A percentile compares a stretch with the other conserved stretches of the same genome.
These are phyloP conservation scores for Hormaphis cornu DNA, from an alignment of 1,140 invertebrate genomes.

Conservation along the genomic window DNA sequence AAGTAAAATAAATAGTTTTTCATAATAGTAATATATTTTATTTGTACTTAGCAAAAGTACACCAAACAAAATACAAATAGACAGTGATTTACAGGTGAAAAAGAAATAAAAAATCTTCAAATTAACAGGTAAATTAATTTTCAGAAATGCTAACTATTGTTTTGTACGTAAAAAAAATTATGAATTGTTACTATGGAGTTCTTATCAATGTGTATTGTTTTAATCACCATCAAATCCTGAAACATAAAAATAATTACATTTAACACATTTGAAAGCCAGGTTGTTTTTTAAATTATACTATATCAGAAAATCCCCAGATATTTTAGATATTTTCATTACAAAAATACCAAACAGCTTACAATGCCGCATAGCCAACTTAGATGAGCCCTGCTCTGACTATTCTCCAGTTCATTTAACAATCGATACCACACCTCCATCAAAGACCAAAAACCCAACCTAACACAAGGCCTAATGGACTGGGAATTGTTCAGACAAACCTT, in stretches of 20 bases:
- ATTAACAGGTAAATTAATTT: conserved; percentile 6
- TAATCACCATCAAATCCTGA: conserved; percentile 13
- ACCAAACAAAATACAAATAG: conserved; percentile 20
- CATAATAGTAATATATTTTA: conserved; percentile 31
- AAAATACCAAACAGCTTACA: no score
- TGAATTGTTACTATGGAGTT: conserved; percentile 11
- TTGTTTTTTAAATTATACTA: no score
- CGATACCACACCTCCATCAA: no score
- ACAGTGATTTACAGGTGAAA: conserved; percentile 8
- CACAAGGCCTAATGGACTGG: no score
- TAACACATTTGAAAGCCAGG: neutral
- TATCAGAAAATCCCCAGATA: no score
- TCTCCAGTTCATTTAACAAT: no score
- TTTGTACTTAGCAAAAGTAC: conserved; percentile 22
- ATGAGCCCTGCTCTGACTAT: no score
- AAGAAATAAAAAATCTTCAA: conserved; percentile 3
- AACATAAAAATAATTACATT: conserved; percentile 7
- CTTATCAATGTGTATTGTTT: conserved; percentile 1
- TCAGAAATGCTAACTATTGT: neutral
- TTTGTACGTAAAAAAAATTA: neutral
- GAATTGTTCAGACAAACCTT: no score
- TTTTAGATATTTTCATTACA: no score
- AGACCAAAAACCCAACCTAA: no score
- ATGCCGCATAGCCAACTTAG: no score
- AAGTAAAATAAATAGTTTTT: neutral